These are phyloP conservation scores for Sturnira hondurensis DNA, from an alignment of 2,113 vertebrate genomes.

Conservation along the genomic window DNA sequence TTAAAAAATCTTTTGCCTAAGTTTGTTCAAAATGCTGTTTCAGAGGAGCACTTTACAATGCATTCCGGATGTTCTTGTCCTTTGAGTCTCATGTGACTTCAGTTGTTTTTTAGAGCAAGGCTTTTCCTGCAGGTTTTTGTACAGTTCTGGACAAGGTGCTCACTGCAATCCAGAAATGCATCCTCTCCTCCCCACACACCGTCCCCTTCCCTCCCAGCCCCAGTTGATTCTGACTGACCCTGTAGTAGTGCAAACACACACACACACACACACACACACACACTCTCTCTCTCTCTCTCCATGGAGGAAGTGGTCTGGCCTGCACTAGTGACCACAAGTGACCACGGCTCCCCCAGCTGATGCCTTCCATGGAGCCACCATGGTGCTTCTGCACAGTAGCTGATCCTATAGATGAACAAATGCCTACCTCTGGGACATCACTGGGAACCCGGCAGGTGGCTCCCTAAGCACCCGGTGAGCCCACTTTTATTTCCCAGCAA, in stretches of 20 bases:
- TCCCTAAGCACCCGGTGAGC: background rate
- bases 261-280: background rate
- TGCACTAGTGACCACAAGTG: background rate
- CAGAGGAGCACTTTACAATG: background rate
- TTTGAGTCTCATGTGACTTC: background rate
- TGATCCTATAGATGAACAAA: background rate
- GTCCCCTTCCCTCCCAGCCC: background rate
- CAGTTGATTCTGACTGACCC: background rate
- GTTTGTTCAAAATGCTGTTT: conserved; percentile 53
- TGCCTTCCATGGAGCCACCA: accelerated
- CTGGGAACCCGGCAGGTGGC: background rate
- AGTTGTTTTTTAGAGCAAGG: background rate
- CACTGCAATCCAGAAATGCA: background rate
- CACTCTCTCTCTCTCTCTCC: no score
- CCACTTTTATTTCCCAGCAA: background rate
- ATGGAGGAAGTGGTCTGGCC: background rate
- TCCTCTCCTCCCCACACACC: background rate
- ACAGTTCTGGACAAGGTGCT: background rate
- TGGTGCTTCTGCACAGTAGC: background rate
- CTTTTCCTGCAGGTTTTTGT: background rate
- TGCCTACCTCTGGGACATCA: background rate
- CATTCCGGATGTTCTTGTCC: background rate
- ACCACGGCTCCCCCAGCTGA: background rate
- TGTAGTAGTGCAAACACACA: background rate
- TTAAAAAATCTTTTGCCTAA: conserved; percentile 62